A percentile compares a stretch with the other conserved stretches of the same genome.
Conservation (phyloP, 2,797 vertebrate species). For the Oreonectes daqikongensis region DNA sequence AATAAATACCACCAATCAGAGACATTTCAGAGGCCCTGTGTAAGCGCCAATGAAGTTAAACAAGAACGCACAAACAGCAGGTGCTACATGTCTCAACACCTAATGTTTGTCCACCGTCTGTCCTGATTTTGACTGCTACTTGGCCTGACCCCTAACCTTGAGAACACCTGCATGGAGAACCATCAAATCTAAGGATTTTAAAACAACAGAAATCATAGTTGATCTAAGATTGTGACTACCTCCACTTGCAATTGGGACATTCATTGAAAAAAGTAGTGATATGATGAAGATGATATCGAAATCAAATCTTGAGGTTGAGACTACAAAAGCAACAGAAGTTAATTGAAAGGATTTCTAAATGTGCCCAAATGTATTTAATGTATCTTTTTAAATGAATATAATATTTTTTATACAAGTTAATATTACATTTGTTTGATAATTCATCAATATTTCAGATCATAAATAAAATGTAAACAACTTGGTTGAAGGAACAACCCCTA, state of each 20-base stretch:
- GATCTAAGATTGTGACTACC: neutral
- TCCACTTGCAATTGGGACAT: neutral
- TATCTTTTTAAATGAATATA: too few species aligned
- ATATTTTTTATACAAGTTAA: too few species aligned
- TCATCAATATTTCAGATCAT: too few species aligned
- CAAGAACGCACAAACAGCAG: constrained; percentile 12
- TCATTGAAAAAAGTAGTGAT: too few species aligned
- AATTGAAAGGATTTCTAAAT: too few species aligned
- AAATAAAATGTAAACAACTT: too few species aligned
- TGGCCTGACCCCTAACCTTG: constrained; percentile 1
- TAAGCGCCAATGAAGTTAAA: neutral
- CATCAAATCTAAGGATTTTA: neutral
- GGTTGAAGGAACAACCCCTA: too few species aligned
- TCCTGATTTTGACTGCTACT: constrained; percentile 37
- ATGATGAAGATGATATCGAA: neutral
- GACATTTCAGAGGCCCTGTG: neutral
- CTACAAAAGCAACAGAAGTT: neutral
- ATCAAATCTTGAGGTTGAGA: neutral
- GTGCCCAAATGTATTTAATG: too few species aligned
- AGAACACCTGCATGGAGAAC: neutral
- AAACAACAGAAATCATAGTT: neutral
- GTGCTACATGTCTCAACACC: neutral
- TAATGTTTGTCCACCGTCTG: constrained; percentile 29
- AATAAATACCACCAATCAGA: constrained; percentile 6
- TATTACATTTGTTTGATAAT: too few species aligned